phyloP scores from a whole-genome alignment of 2,888 invertebrate species.

The Troides helena region DNA sequence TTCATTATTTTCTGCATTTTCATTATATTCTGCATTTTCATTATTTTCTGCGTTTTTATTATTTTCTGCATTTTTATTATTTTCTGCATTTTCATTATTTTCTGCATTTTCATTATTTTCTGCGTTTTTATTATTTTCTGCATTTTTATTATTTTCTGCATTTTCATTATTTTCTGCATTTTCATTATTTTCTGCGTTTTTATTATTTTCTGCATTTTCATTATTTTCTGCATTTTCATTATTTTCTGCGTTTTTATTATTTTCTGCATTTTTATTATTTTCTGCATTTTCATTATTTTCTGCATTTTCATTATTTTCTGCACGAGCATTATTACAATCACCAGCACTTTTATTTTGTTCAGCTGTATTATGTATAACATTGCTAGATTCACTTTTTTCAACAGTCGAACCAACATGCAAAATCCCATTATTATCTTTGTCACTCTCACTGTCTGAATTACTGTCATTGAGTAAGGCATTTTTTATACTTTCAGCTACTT shows the following conservation, averaged over 20 bases:
- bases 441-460: constrained; percentile 39
- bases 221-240: too few relatives aligned
- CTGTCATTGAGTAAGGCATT: constrained; percentile 39
- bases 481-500: constrained; percentile 33
- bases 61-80: constrained; percentile 7
- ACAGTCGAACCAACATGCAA: background rate
- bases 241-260: constrained; percentile 21
- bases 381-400: background rate
- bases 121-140: too few relatives aligned
- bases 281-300: constrained; percentile 25
- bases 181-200: too few relatives aligned
- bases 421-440: background rate
- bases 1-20: constrained; percentile 6
- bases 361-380: background rate
- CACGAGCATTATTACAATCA: background rate
- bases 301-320: constrained; percentile 18
- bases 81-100: constrained; percentile 9
- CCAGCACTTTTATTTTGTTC: background rate
- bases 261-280: constrained; percentile 25
- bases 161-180: too few relatives aligned
- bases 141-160: too few relatives aligned
- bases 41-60: constrained; percentile 9
- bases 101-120: constrained; percentile 10
- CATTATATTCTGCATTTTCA: constrained; percentile 9
- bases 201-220: too few relatives aligned